phyloP scores from a whole-genome alignment of 1,140 invertebrate genomes.

The Elysia chlorotica region DNA sequence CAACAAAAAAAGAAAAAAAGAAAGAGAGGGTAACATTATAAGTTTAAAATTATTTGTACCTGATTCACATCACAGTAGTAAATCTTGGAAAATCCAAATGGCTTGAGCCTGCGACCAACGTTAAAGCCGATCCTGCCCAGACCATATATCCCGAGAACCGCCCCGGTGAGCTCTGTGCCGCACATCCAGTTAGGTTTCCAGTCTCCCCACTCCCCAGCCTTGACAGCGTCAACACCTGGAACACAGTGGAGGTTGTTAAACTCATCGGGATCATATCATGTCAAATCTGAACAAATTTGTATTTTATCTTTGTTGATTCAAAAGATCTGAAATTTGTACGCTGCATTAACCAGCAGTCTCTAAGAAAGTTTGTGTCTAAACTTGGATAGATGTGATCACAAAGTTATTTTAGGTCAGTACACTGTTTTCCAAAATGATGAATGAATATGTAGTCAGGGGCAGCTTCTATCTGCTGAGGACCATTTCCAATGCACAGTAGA shows the following conservation, averaged over 20 bases:
- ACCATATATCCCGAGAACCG: conserved; percentile 84
- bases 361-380: neutral
- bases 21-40: too few species aligned
- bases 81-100: conserved; percentile 73
- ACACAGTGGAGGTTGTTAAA: too few species aligned
- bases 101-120: conserved; percentile 71
- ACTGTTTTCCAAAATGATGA: too few species aligned
- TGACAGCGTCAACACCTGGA: conserved; percentile 47
- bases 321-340: neutral
- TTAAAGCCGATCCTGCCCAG: conserved; percentile 75
- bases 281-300: too few species aligned
- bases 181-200: conserved; percentile 91
- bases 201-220: conserved; percentile 58
- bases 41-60: too few species aligned
- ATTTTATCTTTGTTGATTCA: neutral
- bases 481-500: too few species aligned
- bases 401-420: neutral
- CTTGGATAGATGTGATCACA: neutral
- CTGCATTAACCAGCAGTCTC: neutral
- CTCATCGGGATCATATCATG: too few species aligned
- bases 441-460: too few species aligned
- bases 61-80: conserved; percentile 75
- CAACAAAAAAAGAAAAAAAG: too few species aligned
- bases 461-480: too few species aligned
- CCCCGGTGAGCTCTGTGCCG: conserved; percentile 76